phyloP scores from a whole-genome alignment of 1,140 invertebrate species.

The Colletes latitarsis region DNA sequence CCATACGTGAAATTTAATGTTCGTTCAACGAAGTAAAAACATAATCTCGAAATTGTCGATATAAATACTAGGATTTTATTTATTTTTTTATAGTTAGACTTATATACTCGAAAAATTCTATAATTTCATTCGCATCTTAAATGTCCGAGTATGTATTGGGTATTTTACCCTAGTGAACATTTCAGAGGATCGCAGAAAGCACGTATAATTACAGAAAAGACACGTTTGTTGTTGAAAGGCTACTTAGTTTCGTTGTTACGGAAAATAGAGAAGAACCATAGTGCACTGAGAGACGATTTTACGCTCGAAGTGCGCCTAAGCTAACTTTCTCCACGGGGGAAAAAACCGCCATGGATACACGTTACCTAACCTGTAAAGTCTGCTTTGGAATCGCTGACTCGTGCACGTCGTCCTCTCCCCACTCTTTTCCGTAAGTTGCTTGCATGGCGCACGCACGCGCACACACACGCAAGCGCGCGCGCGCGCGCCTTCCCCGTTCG shows the following conservation, averaged over 20 bases:
- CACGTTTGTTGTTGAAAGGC: neutral
- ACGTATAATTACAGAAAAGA: neutral
- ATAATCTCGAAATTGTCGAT: too few species aligned
- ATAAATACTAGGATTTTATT: too few species aligned
- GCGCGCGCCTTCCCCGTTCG: neutral
- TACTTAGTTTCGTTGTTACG: constrained; percentile 10
- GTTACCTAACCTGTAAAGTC: constrained; percentile 65
- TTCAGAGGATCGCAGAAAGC: neutral
- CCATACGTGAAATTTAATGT: too few species aligned
- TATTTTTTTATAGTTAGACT: too few species aligned
- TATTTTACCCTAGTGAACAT: too few species aligned
- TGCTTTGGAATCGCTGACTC: constrained; percentile 50
- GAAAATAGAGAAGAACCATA: constrained; percentile 27
- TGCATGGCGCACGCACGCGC: neutral
- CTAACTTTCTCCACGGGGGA: constrained; percentile 63
- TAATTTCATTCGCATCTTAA: too few species aligned
- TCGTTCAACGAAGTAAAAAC: too few species aligned
- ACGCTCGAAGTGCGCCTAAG: constrained; percentile 62
- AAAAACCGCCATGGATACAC: constrained; percentile 62
- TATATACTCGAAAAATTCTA: too few species aligned
- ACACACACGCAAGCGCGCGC: neutral
- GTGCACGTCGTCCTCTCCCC: constrained; percentile 34
- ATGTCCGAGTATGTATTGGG: too few species aligned
- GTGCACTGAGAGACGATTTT: constrained; percentile 55
- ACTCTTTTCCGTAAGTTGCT: constrained; percentile 2